A percentile compares a stretch with the other conserved stretches of the same genome.
phyloP scores from a whole-genome alignment of 2,113 vertebrate species.

The Anarhynchus alexandrinus region DNA sequence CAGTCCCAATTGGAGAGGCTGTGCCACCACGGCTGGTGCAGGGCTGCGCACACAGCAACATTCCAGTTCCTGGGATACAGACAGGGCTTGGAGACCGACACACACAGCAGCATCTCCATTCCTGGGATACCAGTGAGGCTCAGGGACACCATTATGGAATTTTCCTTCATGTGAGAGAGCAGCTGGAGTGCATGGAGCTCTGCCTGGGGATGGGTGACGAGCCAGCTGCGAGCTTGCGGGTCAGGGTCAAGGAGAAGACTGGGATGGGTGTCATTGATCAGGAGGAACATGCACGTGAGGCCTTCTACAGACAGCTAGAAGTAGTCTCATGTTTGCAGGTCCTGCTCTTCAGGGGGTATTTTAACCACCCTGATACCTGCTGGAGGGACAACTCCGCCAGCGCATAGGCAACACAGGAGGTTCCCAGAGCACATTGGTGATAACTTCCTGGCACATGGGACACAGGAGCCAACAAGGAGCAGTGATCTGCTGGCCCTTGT shows the following conservation, averaged over 20 bases:
- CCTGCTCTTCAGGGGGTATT: background rate
- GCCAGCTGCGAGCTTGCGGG: background rate
- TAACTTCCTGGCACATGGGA: background rate
- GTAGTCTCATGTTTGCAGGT: background rate
- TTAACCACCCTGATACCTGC: background rate
- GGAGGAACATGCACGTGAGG: background rate
- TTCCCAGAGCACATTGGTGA: background rate
- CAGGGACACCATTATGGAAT: background rate
- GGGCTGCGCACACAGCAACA: accelerated
- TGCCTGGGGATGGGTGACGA: background rate
- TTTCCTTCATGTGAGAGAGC: background rate
- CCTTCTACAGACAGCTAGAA: background rate
- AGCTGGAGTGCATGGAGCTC: background rate
- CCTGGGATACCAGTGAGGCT: background rate
- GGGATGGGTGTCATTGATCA: background rate
- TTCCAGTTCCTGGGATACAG: background rate
- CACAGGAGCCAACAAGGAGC: background rate
- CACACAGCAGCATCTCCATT: too few relatives aligned
- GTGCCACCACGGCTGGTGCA: background rate
- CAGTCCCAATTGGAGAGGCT: background rate
- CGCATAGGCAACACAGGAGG: background rate
- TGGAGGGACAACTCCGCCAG: background rate
- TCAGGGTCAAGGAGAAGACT: background rate
- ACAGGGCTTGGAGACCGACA: accelerated
- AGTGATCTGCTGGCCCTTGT: background rate